These are phyloP conservation scores for Tadarida brasiliensis DNA, from an alignment of 2,797 vertebrate genomes.

Conservation along the genomic window DNA sequence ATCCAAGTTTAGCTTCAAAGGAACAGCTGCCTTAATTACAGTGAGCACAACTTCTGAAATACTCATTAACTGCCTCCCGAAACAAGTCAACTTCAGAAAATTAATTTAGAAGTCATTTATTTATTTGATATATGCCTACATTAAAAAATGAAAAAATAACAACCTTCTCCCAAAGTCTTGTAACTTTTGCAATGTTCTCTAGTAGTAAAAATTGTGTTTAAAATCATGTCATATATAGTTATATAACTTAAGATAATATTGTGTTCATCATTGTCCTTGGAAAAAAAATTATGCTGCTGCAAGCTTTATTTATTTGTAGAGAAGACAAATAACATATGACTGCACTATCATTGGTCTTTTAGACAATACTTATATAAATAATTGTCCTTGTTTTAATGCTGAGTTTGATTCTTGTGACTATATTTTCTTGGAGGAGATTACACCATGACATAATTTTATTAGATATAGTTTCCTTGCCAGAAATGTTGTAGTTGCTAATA, in stretches of 20 bases:
- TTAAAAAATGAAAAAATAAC: constrained; percentile 1
- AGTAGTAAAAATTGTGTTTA: background rate
- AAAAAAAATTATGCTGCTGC: background rate
- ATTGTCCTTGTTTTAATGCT: background rate
- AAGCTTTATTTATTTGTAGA: background rate
- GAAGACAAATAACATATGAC: background rate
- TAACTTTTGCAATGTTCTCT: background rate
- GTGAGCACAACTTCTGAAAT: constrained; percentile 29
- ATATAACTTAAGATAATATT: background rate
- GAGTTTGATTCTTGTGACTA: background rate
- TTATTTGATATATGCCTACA: background rate
- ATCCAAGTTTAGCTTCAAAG: background rate
- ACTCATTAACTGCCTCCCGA: background rate
- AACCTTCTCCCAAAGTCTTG: background rate
- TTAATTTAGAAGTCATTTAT: background rate
- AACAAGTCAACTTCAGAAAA: background rate
- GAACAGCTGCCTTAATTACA: background rate
- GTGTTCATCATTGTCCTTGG: background rate
- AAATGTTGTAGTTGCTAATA: background rate
- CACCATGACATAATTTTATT: background rate
- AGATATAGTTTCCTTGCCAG: background rate
- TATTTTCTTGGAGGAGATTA: background rate
- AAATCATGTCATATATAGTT: background rate
- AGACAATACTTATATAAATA: background rate
- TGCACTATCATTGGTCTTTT: background rate